Base-by-base conservation (phyloP, 2,797 vertebrate species). In the Darevskia nairensis region DNA sequence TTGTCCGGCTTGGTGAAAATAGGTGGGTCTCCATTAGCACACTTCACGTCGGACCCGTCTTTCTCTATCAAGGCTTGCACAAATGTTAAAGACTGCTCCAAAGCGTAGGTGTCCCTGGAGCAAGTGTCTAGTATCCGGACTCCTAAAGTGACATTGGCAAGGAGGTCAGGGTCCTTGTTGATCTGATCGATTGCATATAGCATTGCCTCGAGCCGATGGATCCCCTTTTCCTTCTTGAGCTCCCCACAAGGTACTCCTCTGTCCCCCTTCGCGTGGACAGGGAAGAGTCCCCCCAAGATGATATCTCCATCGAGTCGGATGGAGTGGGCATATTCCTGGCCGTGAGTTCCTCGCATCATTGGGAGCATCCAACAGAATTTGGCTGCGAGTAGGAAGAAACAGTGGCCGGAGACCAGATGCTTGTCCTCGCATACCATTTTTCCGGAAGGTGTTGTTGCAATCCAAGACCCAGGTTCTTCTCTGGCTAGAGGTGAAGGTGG, bases 1-100 rank as follows among this genome's bases (percentile, higher is more conserved):
- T 98, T 99, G 97, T 99, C 98, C 7, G 98, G 98, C 95, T 99
- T 99, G 93, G 98, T 98, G 95, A 99, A 99, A 96, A 99, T 98
- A 39, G 99, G 99, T n/a, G 98, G 97, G 89, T 99, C 99, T 9
- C 99, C 99, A 0, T 98, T 99, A 77, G 98, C 98, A 89, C 99
- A 99, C 96, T 99, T 98, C 82, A 99, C 99, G 0, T 99, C 99
- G 0, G 98, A 98, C 76, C 98, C 98, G 9, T 99, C 99, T 92
- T 98, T 98, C 96, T 99, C 98, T 89, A 99, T 99, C 95, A 99
- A 94, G 0, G 98, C 99, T 97, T 99, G 99, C 92, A 99, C 98
- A 68, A 99, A 99, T 0, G 98, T 99, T 90, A 99, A 97, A 1
- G 98, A 99, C 96, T 99, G 99, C 96, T 99, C 99, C 96, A 99